Evolutionary conservation across 2,888 invertebrate genomes (phyloP).

Genomic region (Tipula confusa): DNA sequence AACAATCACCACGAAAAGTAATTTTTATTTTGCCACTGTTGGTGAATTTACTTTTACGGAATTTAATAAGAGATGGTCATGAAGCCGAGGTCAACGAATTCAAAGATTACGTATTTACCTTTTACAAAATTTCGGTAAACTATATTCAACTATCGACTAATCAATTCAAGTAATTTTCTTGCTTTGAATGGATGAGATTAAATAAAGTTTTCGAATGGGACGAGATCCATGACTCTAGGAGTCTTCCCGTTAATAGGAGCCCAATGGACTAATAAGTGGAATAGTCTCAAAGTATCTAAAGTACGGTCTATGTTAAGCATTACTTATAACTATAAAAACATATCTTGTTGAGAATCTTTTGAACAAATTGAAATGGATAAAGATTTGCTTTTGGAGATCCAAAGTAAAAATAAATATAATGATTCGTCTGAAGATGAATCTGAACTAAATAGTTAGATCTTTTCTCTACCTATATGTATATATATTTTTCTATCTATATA

Average conservation of each 20-base stretch:
- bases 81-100: background rate
- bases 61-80: background rate
- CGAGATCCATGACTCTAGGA: background rate
- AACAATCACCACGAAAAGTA: background rate
- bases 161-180: background rate
- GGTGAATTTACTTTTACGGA: background rate
- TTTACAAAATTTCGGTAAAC: background rate
- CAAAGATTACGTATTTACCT: background rate
- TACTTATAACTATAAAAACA: background rate
- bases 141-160: background rate
- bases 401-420: background rate
- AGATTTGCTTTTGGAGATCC: background rate
- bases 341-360: background rate
- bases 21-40: background rate
- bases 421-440: background rate
- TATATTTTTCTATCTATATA: too few relatives aligned
- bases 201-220: background rate
- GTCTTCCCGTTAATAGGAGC: too few relatives aligned
- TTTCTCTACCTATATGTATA: too few relatives aligned
- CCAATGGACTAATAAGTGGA: background rate
- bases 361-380: background rate
- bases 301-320: background rate
- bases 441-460: background rate
- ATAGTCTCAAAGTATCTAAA: background rate
- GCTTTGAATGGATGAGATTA: too few relatives aligned